Conservation (phyloP, 30 jellyfish, hydroid and myxozoan genomes). For the Sanderia malayensis region DNA sequence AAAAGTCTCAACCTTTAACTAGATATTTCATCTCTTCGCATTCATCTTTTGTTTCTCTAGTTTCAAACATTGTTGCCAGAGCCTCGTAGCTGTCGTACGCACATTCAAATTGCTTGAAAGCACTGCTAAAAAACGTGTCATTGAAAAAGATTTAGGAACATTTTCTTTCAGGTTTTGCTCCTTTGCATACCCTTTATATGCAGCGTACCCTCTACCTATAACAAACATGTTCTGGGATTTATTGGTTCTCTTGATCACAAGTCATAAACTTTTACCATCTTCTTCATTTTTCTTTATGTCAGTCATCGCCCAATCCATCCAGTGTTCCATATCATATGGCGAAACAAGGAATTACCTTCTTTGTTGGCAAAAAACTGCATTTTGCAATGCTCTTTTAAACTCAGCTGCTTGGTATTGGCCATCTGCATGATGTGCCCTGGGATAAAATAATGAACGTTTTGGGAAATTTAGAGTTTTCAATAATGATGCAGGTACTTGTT, state of each 20-base stretch:
- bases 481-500: conserved; percentile 22
- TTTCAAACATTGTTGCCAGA: background rate
- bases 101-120: background rate
- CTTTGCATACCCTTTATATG: background rate
- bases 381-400: background rate
- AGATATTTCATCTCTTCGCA: conserved; percentile 8
- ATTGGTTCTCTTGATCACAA: background rate
- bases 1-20: background rate
- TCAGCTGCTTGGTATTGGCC: conserved; percentile 37
- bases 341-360: background rate
- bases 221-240: background rate
- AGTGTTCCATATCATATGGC: background rate
- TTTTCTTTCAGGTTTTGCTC: background rate
- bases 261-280: background rate
- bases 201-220: background rate
- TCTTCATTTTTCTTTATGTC: background rate
- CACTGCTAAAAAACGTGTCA: background rate
- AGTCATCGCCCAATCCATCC: background rate
- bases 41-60: conserved; percentile 1
- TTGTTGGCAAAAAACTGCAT: background rate
- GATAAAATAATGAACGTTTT: conserved; percentile 15
- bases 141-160: background rate
- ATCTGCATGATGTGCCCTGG: conserved; percentile 38
- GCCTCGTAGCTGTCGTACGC: background rate
- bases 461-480: conserved; percentile 18